Conservation (phyloP, 2,888 invertebrate genomes). For the Conops quadrifasciatus region DNA sequence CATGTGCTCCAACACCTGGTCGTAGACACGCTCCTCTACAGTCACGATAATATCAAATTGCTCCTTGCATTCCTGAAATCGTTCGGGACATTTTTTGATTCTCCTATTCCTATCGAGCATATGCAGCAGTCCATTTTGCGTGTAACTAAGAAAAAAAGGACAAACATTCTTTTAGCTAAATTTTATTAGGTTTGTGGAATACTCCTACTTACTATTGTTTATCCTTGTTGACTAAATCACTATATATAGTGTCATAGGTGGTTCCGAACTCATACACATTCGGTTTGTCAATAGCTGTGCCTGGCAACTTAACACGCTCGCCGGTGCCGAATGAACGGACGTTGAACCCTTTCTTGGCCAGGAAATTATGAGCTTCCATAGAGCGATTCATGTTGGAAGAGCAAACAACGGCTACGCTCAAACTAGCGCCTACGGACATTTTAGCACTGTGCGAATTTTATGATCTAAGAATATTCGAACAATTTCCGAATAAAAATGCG, state of each 20-base stretch:
- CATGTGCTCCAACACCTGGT: conserved; percentile 95
- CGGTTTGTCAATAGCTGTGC: conserved; percentile 90
- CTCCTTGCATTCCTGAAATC: conserved; percentile 89
- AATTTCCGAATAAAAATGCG: too few species aligned
- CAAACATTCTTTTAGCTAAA: neutral
- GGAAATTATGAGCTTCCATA: conserved; percentile 98
- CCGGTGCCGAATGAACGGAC: conserved; percentile 95
- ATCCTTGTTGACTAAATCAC: conserved; percentile 89
- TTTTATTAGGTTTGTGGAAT: too few species aligned
- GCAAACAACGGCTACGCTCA: conserved; percentile 94
- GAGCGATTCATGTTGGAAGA: conserved; percentile 99
- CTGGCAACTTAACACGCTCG: conserved; percentile 96
- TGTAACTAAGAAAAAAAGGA: conserved; percentile 72
- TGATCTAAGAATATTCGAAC: neutral
- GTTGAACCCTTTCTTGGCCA: conserved; percentile 95
- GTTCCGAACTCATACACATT: conserved; percentile 97
- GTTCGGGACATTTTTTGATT: conserved; percentile 93
- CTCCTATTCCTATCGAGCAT: conserved; percentile 97
- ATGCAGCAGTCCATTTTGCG: conserved; percentile 96
- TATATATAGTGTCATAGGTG: conserved; percentile 95
- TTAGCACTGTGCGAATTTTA: conserved; percentile 20
- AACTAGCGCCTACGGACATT: conserved; percentile 63
- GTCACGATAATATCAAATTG: conserved; percentile 96
- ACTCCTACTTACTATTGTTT: conserved; percentile 76
- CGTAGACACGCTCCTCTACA: conserved; percentile 98